phyloP scores from a whole-genome alignment of 2,888 invertebrate species.

The Drosophila anceps region DNA sequence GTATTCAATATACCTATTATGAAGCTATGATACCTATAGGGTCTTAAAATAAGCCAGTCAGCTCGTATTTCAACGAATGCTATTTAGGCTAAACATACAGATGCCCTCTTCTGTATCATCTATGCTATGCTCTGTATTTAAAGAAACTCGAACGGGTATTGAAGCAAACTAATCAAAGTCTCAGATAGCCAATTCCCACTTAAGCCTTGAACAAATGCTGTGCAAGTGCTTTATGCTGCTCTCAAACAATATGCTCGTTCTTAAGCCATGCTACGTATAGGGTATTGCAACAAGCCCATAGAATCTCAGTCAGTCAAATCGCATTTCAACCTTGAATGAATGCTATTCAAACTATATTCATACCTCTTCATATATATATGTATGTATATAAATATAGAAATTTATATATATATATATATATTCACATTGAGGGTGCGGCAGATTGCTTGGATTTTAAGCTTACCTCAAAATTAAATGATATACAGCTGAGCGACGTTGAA shows the following conservation, averaged over 20 bases:
- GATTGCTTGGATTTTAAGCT: constrained; percentile 71
- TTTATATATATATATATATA: background rate
- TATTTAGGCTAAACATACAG: too few relatives aligned
- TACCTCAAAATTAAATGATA: constrained; percentile 74
- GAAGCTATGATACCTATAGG: too few relatives aligned
- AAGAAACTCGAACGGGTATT: background rate
- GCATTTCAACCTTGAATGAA: constrained; percentile 43
- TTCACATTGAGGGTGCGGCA: constrained; percentile 3
- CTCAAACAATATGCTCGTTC: background rate
- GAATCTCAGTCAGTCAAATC: constrained; percentile 18
- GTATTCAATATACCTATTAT: too few relatives aligned
- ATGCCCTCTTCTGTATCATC: too few relatives aligned
- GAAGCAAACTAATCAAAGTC: background rate
- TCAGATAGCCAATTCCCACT: background rate
- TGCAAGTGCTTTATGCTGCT: background rate
- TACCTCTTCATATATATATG: constrained; percentile 39
- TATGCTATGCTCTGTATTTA: too few relatives aligned
- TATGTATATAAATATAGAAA: background rate
- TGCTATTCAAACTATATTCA: constrained; percentile 53
- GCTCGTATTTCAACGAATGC: too few relatives aligned
- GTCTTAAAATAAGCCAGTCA: too few relatives aligned
- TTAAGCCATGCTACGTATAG: background rate
- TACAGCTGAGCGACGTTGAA: constrained; percentile 71
- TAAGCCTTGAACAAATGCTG: background rate
- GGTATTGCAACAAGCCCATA: background rate